These are phyloP conservation scores for Amblyjoppa fuscipennis DNA, from an alignment of 2,888 invertebrate genomes.

Conservation along the genomic window DNA sequence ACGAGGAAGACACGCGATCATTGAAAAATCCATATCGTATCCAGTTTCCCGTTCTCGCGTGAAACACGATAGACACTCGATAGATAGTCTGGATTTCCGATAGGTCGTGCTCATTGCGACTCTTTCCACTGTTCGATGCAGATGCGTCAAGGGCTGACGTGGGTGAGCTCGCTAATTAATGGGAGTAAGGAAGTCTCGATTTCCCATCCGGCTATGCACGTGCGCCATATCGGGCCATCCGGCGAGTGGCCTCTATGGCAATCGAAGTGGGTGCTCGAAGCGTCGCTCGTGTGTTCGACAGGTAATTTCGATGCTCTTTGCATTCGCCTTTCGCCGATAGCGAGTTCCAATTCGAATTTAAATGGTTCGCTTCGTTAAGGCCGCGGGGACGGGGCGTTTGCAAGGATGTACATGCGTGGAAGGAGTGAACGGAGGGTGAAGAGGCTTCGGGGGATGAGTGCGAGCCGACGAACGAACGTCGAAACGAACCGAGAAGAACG, in stretches of 20 bases:
- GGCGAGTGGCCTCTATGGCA: constrained; percentile 50
- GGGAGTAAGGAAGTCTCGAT: constrained; percentile 20
- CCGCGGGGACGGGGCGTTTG: constrained; percentile 14
- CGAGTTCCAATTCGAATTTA: constrained; percentile 71
- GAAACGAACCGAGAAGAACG: constrained; percentile 36
- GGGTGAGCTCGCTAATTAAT: constrained; percentile 54
- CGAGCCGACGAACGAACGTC: constrained; percentile 18
- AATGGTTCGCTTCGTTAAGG: constrained; percentile 70
- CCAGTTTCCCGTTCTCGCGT: neutral
- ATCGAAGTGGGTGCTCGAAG: constrained; percentile 41
- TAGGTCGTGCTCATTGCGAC: neutral
- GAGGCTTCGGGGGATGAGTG: constrained; percentile 28
- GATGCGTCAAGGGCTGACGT: constrained; percentile 19
- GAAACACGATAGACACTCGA: neutral
- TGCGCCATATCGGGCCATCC: constrained; percentile 45
- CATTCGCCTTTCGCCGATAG: constrained; percentile 61
- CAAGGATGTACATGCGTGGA: constrained; percentile 23
- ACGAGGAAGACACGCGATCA: neutral
- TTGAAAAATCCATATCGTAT: neutral
- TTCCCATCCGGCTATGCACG: constrained; percentile 27
- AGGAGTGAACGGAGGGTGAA: constrained; percentile 26
- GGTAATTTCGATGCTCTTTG: constrained; percentile 72
- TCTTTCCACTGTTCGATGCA: constrained; percentile 14
- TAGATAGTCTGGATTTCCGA: neutral
- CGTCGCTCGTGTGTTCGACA: constrained; percentile 65